Base-by-base conservation (phyloP, 2,797 vertebrate genomes). In the Capromys pilorides region DNA sequence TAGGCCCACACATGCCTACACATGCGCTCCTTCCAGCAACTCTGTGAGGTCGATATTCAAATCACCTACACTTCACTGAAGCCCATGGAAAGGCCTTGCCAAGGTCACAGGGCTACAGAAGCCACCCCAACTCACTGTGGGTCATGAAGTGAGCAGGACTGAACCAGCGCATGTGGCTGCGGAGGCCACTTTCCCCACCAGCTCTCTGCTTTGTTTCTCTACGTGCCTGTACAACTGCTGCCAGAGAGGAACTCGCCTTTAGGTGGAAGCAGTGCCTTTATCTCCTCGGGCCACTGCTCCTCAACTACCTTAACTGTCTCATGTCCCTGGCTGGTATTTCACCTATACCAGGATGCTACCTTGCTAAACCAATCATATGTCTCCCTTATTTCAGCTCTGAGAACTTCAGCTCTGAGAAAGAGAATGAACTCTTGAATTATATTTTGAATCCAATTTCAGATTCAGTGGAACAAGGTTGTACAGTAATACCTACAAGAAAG, bases 381-480 rank as follows among this genome's bases (percentile, higher is more conserved):
- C 54, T 59, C 12, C 80, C 54, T 64, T n/a, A n/a, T 45, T 61
- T 86, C 57, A 95, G 62, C n/a, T 36, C 33, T 93, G 39, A 91
- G 45, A 85, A n/a, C 51, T 62, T 86, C 57, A 95, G 62, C n/a
- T 33, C 36, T 91, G 49, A 91, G 54, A 85, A 84, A 89, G 31
- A 90, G 51, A 82, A 79, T 79, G 33, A 75, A 71, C 83, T 93
- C 57, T 82, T 83, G 41, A 85, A 81, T 49, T 64, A 21, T 64
- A 94, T 67, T 82, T 21, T 85, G 62, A 96, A 86, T 77, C 67
- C 66, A 79, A 80, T 89, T 77, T 88, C 86, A 80, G 92, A 88
- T 49, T 33, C 31, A 51, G 12, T 73, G 6, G 82, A 84, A 81
- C n/a, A 78, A 94, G 73, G 64, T 0, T 62, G 26, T 26, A 62